Base-by-base conservation (phyloP, 2,797 vertebrate species). In the Sebastes steindachneri region DNA sequence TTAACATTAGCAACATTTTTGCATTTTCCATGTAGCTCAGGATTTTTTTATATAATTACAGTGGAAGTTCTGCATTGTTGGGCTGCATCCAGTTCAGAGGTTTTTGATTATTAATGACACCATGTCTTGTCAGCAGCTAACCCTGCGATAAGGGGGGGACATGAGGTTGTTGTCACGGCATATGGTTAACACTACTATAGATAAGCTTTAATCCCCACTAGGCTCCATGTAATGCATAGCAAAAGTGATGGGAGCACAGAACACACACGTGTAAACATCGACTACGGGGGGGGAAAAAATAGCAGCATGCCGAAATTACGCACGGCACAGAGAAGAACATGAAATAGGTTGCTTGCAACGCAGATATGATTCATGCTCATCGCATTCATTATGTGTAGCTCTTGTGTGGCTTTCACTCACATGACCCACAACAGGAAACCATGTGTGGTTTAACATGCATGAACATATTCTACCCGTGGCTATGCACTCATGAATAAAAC, bases 141-240 rank as follows among this genome's bases (percentile, higher is more conserved):
- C 91, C 41, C 69, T 77, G 81, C 64, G 93, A 95, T 93, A 93
- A 94, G 85, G 70, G 69, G 21, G 63, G 70, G 68, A 83, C 86
- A 89, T 59, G 73, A 84, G 86, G 80, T 86, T 87, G 89, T 89
- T 93, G 93, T 92, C 91, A 92, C 48, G 65, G 80, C 72, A 83
- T 80, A 83, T 80, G 89, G 86, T 88, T 88, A 92, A 90, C 87
- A 78, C 71, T 68, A 53, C 67, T 74, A 62, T 51, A 94, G 91
- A 95, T 94, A 94, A 93, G 88, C 87, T 77, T 41, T 94, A 93
- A 94, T 94, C 89, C 90, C 69, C 64, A 82, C 81, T 23, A 65
- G 88, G 85, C 85, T 79, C 29, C 17, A 85, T 85, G 88, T 77
- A 90, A 91, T 88, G 89, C 92, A 92, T 82, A 89, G 85, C 68